Conservation (phyloP, 92 coral and sea anemone genomes). For the Zoanthus sansibaricus region DNA sequence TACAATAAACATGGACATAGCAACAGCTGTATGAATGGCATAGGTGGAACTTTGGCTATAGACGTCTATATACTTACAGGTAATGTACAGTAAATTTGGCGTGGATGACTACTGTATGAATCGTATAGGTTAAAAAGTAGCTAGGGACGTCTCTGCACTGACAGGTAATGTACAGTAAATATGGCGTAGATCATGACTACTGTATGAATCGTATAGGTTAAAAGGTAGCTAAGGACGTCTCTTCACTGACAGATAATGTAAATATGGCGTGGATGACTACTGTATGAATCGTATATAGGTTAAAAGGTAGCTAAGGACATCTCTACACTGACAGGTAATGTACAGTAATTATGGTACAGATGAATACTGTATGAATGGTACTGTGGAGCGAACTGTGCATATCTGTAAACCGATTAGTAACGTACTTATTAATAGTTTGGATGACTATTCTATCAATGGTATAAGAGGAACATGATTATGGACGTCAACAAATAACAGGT, state of each 20-base stretch:
- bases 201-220: neutral
- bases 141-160: neutral
- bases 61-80: conserved; percentile 7
- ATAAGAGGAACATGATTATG: neutral
- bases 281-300: too few relatives aligned
- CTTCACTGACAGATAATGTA: too few relatives aligned
- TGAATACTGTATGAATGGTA: neutral
- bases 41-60: neutral
- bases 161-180: neutral
- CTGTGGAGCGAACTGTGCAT: neutral
- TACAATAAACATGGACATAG: conserved; percentile 22
- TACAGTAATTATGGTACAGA: neutral
- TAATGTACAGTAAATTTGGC: neutral
- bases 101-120: too few relatives aligned
- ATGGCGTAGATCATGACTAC: neutral
- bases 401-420: too few relatives aligned
- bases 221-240: neutral
- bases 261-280: too few relatives aligned
- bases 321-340: neutral
- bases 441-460: too few relatives aligned
- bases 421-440: too few relatives aligned
- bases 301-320: neutral
- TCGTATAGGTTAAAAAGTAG: too few relatives aligned
- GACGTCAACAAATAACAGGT: conserved; percentile 11
- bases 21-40: neutral